Conservation (phyloP, 2,113 vertebrate genomes). For the Ageneiosus marmoratus region DNA sequence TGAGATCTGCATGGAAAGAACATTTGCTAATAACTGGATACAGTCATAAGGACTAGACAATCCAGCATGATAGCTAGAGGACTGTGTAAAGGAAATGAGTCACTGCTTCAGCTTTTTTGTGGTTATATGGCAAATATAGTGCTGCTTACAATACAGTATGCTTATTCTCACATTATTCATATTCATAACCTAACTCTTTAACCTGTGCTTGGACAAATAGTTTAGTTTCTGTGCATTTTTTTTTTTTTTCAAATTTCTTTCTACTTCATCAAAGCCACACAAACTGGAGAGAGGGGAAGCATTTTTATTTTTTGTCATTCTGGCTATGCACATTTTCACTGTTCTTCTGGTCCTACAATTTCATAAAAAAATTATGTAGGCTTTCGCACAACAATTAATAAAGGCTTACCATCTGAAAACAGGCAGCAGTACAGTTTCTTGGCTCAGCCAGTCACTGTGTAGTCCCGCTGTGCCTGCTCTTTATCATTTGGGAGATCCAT, state of each 20-base stretch:
- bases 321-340: not conserved
- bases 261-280: not conserved
- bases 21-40: not conserved
- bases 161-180: not conserved
- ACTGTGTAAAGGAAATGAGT: not conserved
- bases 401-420: slow-evolving; percentile 51
- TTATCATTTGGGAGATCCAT: slow-evolving; percentile 29
- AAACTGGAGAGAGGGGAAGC: not conserved
- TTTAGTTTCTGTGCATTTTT: not conserved
- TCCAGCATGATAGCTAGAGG: not conserved
- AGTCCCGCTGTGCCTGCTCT: slow-evolving; percentile 24
- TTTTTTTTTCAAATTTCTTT: not conserved
- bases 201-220: not conserved
- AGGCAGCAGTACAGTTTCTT: slow-evolving; percentile 51
- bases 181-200: not conserved
- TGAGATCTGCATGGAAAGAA: not conserved
- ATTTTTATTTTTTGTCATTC: not conserved
- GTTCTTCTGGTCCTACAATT: not conserved
- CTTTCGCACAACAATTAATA: slow-evolving; percentile 49
- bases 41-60: not conserved
- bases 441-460: slow-evolving; percentile 16
- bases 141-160: not conserved
- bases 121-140: not conserved
- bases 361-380: slow-evolving; percentile 45
- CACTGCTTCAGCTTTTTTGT: not conserved